Base-by-base conservation (phyloP, 64 coral and sea anemone genomes). In the Astreopora myriophthalma region DNA sequence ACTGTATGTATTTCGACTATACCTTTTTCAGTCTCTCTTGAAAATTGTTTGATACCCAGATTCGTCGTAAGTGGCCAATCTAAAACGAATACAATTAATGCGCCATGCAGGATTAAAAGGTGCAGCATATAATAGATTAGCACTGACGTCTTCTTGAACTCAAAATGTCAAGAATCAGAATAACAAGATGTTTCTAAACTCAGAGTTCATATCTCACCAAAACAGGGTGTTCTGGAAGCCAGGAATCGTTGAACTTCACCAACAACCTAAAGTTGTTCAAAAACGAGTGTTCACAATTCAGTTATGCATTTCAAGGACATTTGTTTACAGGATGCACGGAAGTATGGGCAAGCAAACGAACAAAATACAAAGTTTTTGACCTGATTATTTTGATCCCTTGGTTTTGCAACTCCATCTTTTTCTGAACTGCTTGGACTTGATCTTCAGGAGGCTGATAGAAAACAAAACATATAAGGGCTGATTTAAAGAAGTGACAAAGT, bases 11-110 rank as follows among this genome's bases (percentile, higher is more conserved):
- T n/a, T n/a, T n/a, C n/a, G n/a, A n/a, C n/a, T n/a, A 3, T 60
- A 99, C 97, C 97, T 99, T 99, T 14, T 95, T 99, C 13, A 99
- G 80, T 22, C 97, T 90, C 35, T 99, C 97, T 90, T 99, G 97
- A 61, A 99, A 99, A 16, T 42, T 75, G 9, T 77, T 84, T 13
- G 97, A 99, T 24, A 93, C 81, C 97, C 97, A 99, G 25, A 99
- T 91, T 77, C 94, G 63, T 68, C 94, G 79, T 16, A 99, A 63
- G 68, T 99, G 91, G 32, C 94, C 97, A 78, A 99, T 96, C 97
- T 99, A 74, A 30, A 67, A 68, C 9, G 17, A 63, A n/a, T 25
- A 19, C 12, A 36, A 30, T 31, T 34, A 32, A 55, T n/a, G 31
- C n/a, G 17, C 26, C 31, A 22, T 0, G 40, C 40, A n/a, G n/a